Evolutionary conservation across 2,797 vertebrate genomes (phyloP).

Genomic region (Neosalanx taihuensis): DNA sequence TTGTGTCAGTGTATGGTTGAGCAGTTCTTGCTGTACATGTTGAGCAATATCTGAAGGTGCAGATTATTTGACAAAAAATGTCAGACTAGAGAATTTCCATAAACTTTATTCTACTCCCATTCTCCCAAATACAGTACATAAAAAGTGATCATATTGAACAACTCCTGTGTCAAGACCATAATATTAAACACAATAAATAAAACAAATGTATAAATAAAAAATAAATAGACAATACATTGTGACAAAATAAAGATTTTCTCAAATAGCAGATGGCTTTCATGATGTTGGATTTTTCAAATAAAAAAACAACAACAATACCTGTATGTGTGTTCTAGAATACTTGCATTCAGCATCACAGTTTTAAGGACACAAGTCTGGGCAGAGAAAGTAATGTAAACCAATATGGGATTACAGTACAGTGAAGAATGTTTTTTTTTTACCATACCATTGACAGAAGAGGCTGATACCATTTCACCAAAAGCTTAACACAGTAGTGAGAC

Average conservation of each 20-base stretch:
- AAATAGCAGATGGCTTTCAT: constrained; percentile 74
- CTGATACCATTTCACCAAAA: constrained; percentile 73
- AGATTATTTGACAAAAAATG: background rate
- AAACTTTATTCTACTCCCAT: constrained; percentile 76
- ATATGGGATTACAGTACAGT: constrained; percentile 65
- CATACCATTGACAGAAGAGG: constrained; percentile 63
- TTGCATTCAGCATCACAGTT: constrained; percentile 80
- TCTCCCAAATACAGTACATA: constrained; percentile 68
- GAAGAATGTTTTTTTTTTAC: constrained; percentile 54
- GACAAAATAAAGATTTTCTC: constrained; percentile 72
- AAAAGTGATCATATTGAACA: constrained; percentile 75
- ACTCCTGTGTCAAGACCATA: constrained; percentile 69
- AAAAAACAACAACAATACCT: constrained; percentile 61
- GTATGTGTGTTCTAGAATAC: constrained; percentile 54
- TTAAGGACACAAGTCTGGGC: constrained; percentile 73
- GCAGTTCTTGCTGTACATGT: no score
- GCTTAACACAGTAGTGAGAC: constrained; percentile 74
- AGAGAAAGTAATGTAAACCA: constrained; percentile 71
- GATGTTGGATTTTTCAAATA: constrained; percentile 64
- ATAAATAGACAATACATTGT: constrained; percentile 76
- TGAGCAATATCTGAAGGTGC: background rate
- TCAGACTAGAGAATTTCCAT: constrained; percentile 51
- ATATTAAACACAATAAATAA: constrained; percentile 76
- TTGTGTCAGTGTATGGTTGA: no score
- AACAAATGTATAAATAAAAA: constrained; percentile 73